Evolutionary conservation across 1,140 invertebrate genomes (phyloP).

Genomic region (Saccostrea glomerata): DNA sequence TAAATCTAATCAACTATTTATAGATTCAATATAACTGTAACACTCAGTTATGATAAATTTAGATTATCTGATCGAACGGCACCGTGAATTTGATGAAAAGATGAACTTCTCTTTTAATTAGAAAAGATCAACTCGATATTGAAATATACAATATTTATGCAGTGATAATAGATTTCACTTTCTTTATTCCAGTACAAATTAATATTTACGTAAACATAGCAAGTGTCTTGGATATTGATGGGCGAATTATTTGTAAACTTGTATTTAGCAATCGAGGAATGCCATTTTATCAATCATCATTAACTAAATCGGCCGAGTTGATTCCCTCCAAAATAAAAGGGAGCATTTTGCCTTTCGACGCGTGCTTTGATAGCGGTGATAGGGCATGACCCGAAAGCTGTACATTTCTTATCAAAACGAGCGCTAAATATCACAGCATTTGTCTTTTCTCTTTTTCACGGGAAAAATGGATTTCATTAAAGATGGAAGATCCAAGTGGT

Average conservation of each 20-base stretch:
- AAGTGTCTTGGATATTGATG: not conserved
- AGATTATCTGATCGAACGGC: not conserved
- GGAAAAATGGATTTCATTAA: constrained; percentile 2
- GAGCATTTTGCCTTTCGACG: not conserved
- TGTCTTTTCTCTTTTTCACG: not conserved
- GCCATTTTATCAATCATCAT: not conserved
- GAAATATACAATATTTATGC: not conserved
- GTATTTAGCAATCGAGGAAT: constrained; percentile 9
- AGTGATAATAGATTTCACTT: not conserved
- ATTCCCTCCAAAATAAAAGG: not conserved
- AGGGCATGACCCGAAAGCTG: constrained; percentile 18
- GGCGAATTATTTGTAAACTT: constrained; percentile 18
- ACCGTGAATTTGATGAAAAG: not conserved
- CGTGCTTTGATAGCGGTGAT: constrained; percentile 20
- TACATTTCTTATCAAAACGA: constrained; percentile 32
- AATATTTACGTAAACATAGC: not conserved
- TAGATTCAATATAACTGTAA: not conserved
- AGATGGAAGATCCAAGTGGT: not conserved
- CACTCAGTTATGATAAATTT: not conserved
- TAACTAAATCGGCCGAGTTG: not conserved
- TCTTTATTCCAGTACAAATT: not conserved
- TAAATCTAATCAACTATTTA: not conserved
- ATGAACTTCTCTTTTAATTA: not conserved
- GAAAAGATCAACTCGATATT: not conserved
- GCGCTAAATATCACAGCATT: constrained; percentile 1